A percentile compares a stretch with the other conserved stretches of the same genome.
These are phyloP conservation scores for Leucophenga montana DNA, from an alignment of 2,888 invertebrate genomes.

Conservation along the genomic window DNA sequence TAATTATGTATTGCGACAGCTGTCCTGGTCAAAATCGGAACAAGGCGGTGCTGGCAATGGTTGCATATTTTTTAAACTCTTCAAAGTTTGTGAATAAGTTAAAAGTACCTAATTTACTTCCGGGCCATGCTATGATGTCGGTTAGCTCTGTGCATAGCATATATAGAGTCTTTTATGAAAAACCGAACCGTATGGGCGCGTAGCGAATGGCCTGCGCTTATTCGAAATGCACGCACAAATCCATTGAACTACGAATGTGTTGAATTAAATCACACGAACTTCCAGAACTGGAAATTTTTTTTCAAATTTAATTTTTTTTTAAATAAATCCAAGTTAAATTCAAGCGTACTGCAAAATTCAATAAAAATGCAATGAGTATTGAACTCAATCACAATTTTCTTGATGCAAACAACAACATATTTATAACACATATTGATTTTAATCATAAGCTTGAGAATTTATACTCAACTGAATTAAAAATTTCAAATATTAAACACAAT, in stretches of 20 bases:
- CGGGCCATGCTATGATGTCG: constrained; percentile 4
- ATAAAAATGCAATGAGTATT: constrained; percentile 3
- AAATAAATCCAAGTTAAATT: constrained; percentile 6
- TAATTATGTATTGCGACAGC: too few species aligned
- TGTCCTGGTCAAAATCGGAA: too few species aligned
- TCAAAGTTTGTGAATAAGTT: constrained; percentile 8
- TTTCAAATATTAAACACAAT: too few species aligned
- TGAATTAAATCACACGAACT: background rate
- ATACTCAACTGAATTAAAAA: too few species aligned
- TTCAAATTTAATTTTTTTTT: constrained; percentile 11
- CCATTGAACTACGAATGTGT: background rate
- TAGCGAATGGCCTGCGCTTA: background rate
- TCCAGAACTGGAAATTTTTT: constrained; percentile 2
- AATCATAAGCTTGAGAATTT: too few species aligned
- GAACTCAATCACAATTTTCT: too few species aligned
- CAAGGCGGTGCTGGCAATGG: too few species aligned
- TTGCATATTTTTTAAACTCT: background rate
- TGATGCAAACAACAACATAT: too few species aligned
- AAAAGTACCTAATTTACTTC: background rate
- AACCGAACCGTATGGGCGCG: too few species aligned
- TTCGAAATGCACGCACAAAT: background rate
- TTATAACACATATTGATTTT: too few species aligned
- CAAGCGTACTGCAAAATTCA: background rate
- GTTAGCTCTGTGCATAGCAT: background rate
- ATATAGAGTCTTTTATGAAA: too few species aligned